A percentile compares a stretch with the other conserved stretches of the same genome.
These are phyloP conservation scores for Trissolcus basalis DNA, from an alignment of 1,140 invertebrate species.

Conservation along the genomic window DNA sequence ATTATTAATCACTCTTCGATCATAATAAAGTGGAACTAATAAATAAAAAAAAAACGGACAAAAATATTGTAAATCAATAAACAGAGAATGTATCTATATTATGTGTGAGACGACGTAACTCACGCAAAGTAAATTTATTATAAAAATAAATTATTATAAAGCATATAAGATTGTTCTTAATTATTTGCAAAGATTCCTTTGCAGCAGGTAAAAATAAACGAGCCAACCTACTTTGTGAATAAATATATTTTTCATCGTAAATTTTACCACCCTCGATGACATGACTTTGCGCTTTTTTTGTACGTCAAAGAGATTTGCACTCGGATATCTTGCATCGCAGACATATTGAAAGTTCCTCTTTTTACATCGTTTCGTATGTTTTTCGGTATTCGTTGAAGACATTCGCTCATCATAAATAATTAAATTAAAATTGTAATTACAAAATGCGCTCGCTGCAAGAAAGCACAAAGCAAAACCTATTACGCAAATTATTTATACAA, in stretches of 20 bases:
- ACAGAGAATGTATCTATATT: slow-evolving; percentile 68
- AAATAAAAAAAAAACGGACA: slow-evolving; percentile 31
- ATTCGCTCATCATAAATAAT: slow-evolving; percentile 12
- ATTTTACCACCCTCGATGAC: slow-evolving; percentile 35
- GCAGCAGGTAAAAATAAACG: not conserved
- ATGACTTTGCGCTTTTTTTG: slow-evolving; percentile 41
- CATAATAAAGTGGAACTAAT: slow-evolving; percentile 38
- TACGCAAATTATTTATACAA: not conserved
- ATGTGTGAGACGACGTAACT: slow-evolving; percentile 57
- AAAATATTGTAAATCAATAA: slow-evolving; percentile 67
- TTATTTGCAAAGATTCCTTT: not conserved
- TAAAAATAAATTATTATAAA: slow-evolving; percentile 76
- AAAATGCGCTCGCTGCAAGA: slow-evolving; percentile 1
- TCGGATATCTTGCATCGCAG: slow-evolving; percentile 44
- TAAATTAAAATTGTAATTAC: slow-evolving; percentile 13
- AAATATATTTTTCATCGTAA: slow-evolving; percentile 51
- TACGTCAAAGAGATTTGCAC: slow-evolving; percentile 38
- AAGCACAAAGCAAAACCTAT: too few relatives aligned
- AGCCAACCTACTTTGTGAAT: slow-evolving; percentile 27
- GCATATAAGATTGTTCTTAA: slow-evolving; percentile 18
- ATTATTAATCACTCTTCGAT: slow-evolving; percentile 62
- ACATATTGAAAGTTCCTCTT: slow-evolving; percentile 28
- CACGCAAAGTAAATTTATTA: slow-evolving; percentile 71
- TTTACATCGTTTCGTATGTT: slow-evolving; percentile 9
- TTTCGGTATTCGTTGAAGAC: slow-evolving; percentile 4